Conservation (phyloP, 2,797 vertebrate species). For the Clarias laeviceps region DNA sequence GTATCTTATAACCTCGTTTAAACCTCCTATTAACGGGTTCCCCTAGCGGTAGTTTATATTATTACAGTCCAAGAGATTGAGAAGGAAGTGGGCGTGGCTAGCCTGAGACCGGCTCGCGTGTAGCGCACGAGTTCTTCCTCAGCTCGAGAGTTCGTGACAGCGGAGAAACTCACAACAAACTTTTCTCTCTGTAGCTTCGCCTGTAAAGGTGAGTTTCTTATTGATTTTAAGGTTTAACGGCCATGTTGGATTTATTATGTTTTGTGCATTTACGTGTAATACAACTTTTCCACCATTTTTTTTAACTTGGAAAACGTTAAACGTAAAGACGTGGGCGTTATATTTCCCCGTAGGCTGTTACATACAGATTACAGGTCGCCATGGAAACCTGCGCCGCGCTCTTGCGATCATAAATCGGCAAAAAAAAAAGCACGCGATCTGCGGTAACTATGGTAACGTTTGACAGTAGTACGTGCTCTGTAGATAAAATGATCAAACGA, state of each 20-base stretch:
- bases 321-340: background rate
- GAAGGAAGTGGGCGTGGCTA: constrained; percentile 31
- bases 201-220: background rate
- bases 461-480: background rate
- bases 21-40: background rate
- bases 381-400: background rate
- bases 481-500: background rate
- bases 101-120: background rate
- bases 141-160: background rate
- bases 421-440: background rate
- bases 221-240: background rate
- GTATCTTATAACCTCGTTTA: too few species aligned
- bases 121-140: background rate
- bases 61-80: background rate
- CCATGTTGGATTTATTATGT: background rate
- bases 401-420: too few species aligned
- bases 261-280: background rate
- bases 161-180: background rate
- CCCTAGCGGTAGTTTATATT: background rate
- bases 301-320: background rate
- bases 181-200: background rate
- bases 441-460: constrained; percentile 3
- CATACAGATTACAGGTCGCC: background rate
- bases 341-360: background rate
- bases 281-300: background rate